Base-by-base conservation (phyloP, 1,140 invertebrate species). In the Prorops nasuta region DNA sequence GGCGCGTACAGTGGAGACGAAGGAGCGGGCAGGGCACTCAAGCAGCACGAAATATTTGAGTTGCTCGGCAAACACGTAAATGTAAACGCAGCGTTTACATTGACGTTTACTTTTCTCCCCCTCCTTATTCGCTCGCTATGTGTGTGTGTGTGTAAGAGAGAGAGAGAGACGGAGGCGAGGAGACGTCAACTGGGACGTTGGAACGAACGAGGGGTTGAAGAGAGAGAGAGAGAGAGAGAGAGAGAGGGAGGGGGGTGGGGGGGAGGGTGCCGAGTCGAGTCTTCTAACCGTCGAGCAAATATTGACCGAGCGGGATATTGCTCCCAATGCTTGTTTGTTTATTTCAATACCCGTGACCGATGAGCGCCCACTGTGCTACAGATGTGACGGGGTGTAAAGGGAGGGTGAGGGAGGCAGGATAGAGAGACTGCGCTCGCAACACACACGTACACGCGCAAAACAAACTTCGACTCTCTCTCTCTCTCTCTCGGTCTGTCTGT, bases 241-340 rank as follows among this genome's bases (percentile, higher is more conserved):
- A 10, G 16, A 17, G 15, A 10, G 10, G 19, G 9, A 12, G 36
- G 40, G 28, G 14, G 20, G 41, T 24, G 32, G 31, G 24, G 24
- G 24, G 24, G 24, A n/a, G n/a, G n/a, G n/a, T n/a, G n/a, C n/a
- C n/a, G 44, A 56, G 50, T 56, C 59, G 63, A 72, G 67, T 69
- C 68, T 67, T 69, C 73, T 76, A 77, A 77, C 72, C 72, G 66
- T 72, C 72, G 64, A 56, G 63, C 68, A 76, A 77, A 77, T 77
- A 76, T 77, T 77, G 71, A 74, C 72, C 67, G 61, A 74, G 72
- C 69, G 68, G 72, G 74, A 77, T 77, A 77, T 76, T 77, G 74
- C 74, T 75, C 71, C 71, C 70, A 65, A 75, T 74, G 70, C 67
- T 65, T 76, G 71, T 76, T 74, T 76, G 70, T 76, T 73, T 75